Conservation (phyloP, 1,140 invertebrate genomes). For the Rhagoletis pomonella region DNA sequence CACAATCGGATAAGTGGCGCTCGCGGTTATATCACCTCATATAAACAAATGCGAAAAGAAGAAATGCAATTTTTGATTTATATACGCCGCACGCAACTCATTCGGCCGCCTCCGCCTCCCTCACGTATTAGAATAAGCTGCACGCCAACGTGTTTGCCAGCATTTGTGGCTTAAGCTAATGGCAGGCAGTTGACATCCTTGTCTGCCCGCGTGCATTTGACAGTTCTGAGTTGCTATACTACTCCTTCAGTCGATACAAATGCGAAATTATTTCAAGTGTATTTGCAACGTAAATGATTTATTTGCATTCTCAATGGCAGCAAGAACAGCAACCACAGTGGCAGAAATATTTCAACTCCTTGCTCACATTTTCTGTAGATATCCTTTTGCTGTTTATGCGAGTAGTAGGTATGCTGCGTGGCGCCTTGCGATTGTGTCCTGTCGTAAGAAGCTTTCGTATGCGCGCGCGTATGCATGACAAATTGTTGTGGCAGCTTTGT, state of each 20-base stretch:
- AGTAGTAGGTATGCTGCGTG: neutral
- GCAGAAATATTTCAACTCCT: neutral
- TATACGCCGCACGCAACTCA: neutral
- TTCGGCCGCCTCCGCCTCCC: neutral
- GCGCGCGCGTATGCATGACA: slow-evolving; percentile 25
- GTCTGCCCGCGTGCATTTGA: slow-evolving; percentile 5
- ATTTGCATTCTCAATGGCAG: slow-evolving; percentile 2
- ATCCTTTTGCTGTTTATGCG: neutral
- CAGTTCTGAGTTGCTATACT: slow-evolving; percentile 1
- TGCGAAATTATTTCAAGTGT: slow-evolving; percentile 35
- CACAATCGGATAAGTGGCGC: neutral
- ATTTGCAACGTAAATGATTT: slow-evolving; percentile 45
- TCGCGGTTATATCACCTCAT: neutral
- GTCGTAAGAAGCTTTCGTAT: neutral
- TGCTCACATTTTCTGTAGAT: neutral
- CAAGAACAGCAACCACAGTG: neutral
- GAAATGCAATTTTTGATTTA: slow-evolving; percentile 33
- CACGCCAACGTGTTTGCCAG: neutral
- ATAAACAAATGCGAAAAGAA: neutral
- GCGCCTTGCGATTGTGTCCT: neutral
- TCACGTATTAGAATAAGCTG: neutral
- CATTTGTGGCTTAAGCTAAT: slow-evolving; percentile 6
- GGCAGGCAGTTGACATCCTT: neutral
- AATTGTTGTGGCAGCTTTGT: slow-evolving; percentile 30
- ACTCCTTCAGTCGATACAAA: neutral